Conservation (phyloP, 2,797 vertebrate genomes). For the Pygocentrus nattereri region DNA sequence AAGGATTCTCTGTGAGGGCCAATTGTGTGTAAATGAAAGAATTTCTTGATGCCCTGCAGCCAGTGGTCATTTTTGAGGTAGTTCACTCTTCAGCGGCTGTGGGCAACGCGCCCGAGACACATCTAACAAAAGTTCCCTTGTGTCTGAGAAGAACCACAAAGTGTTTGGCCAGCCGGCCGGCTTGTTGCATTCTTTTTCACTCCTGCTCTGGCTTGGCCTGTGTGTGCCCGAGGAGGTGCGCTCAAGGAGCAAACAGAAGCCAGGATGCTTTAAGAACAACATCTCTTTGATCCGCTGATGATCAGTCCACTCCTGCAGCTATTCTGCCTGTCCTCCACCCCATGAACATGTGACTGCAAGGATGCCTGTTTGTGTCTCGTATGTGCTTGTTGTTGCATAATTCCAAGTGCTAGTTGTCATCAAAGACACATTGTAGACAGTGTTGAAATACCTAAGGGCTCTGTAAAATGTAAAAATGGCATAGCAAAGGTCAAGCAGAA, state of each 20-base stretch:
- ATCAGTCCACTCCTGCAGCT: conserved; percentile 61
- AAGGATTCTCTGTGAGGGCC: conserved; percentile 19
- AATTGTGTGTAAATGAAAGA: conserved; percentile 53
- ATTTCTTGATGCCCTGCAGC: conserved; percentile 39
- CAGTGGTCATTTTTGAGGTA: conserved; percentile 15
- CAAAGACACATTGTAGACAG: neutral
- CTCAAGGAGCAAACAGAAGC: conserved; percentile 32
- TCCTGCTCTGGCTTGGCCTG: neutral
- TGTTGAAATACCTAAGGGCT: conserved; percentile 23
- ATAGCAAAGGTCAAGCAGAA: conserved; percentile 11
- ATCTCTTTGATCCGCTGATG: conserved; percentile 53
- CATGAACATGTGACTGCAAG: conserved; percentile 36
- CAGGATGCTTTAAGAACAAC: conserved; percentile 49
- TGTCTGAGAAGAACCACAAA: conserved; percentile 41
- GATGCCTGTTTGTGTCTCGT: conserved; percentile 35
- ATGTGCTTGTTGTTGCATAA: conserved; percentile 58
- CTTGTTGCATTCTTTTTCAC: conserved; percentile 13
- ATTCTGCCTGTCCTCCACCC: conserved; percentile 11
- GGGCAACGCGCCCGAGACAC: conserved; percentile 24
- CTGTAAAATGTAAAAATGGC: neutral
- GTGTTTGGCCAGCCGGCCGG: conserved; percentile 25
- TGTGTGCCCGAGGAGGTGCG: neutral
- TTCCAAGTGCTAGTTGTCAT: conserved; percentile 14
- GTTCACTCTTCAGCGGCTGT: conserved; percentile 31
- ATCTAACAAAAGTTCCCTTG: conserved; percentile 56